Evolutionary conservation across 2,113 vertebrate species (phyloP).

Genomic region (Glaucidium brasilianum): DNA sequence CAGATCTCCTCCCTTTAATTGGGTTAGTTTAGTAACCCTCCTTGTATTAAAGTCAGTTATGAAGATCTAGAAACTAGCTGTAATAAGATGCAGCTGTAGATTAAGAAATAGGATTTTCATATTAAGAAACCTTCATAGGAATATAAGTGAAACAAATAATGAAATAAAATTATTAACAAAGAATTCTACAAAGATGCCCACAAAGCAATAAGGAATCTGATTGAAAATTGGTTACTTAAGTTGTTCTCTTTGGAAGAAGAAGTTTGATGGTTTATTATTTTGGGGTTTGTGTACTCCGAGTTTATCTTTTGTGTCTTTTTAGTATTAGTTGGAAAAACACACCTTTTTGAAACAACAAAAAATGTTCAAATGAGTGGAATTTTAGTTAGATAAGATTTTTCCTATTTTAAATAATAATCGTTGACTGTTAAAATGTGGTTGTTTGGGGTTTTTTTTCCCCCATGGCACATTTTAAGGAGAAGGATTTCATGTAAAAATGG

Average conservation of each 20-base stretch:
- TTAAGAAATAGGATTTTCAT: slow-evolving; percentile 66
- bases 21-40: slow-evolving; percentile 64
- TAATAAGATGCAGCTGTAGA: slow-evolving; percentile 56
- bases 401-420: not conserved
- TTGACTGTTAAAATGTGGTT: not conserved
- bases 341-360: not conserved
- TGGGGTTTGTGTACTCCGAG: not conserved
- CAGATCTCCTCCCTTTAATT: slow-evolving; percentile 66
- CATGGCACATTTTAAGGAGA: not conserved
- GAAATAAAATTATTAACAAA: slow-evolving; percentile 62
- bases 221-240: not conserved
- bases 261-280: not conserved
- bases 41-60: slow-evolving; percentile 62
- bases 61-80: slow-evolving; percentile 55
- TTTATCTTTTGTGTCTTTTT: not conserved
- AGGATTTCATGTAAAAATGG: not conserved
- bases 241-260: not conserved
- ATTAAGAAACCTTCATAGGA: slow-evolving; percentile 65
- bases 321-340: not conserved
- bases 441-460: not conserved
- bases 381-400: not conserved
- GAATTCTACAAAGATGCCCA: slow-evolving; percentile 24
- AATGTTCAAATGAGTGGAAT: not conserved
- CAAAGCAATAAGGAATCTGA: slow-evolving; percentile 24
- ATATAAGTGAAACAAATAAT: slow-evolving; percentile 54